Conservation (phyloP, 2,113 vertebrate species). For the Hydrochoerus hydrochaeris region DNA sequence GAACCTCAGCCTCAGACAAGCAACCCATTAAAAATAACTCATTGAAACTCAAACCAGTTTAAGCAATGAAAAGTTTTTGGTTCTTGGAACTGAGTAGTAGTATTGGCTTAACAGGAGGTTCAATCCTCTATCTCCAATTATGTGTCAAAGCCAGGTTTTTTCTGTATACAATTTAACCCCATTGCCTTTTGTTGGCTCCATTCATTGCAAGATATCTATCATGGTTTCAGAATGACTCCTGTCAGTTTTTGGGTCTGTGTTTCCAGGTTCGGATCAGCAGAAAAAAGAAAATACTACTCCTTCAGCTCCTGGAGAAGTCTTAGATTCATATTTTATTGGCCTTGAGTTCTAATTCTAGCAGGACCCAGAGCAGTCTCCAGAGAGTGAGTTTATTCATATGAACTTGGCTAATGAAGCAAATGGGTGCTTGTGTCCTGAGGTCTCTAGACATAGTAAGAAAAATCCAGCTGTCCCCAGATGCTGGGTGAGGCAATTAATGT, state of each 20-base stretch:
- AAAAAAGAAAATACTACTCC: neutral
- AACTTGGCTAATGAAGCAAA: neutral
- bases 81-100: neutral
- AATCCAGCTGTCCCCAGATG: neutral
- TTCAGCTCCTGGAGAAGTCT: neutral
- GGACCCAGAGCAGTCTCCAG: neutral
- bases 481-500: neutral
- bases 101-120: neutral
- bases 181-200: neutral
- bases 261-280: neutral
- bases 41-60: neutral
- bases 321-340: neutral
- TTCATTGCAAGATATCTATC: neutral
- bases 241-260: neutral
- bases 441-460: neutral
- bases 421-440: neutral
- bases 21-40: neutral
- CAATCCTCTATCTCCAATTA: conserved; percentile 4
- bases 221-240: neutral
- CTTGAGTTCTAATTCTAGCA: neutral
- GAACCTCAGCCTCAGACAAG: neutral
- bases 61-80: neutral
- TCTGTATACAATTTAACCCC: neutral
- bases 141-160: neutral
- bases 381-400: neutral